Percentiles rank a stretch among this genome's conserved stretches.
Evolutionary conservation across 2,113 vertebrate genomes (phyloP).

Genomic region (Turdus rufiventris): DNA sequence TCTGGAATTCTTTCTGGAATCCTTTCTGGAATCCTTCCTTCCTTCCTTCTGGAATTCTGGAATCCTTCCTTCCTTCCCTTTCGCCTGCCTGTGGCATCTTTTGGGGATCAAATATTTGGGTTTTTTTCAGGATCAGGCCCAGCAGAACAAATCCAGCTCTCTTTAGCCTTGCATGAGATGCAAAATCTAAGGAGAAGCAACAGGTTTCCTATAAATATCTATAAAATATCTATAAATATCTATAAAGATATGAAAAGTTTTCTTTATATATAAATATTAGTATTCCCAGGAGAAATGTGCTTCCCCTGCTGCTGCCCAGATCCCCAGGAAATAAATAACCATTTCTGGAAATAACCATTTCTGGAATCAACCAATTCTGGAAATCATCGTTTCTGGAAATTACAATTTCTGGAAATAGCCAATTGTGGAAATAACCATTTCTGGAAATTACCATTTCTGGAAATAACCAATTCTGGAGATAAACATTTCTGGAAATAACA

Average conservation of each 20-base stretch:
- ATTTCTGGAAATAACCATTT: too few species aligned
- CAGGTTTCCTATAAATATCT: neutral
- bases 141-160: neutral
- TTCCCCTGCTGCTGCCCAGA: neutral
- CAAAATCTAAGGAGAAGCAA: neutral
- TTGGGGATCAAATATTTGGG: accelerated
- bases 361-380: too few species aligned
- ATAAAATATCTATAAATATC: neutral
- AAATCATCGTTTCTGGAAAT: too few species aligned
- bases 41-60: too few species aligned
- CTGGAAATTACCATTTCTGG: too few species aligned
- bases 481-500: too few species aligned
- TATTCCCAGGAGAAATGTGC: neutral
- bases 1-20: neutral
- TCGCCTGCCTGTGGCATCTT: neutral
- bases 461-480: too few species aligned
- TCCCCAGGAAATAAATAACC: neutral
- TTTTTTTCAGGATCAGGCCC: neutral
- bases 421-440: too few species aligned
- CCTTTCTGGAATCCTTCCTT: neutral
- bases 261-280: neutral
- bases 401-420: too few species aligned
- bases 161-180: neutral
- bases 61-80: neutral
- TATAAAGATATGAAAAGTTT: neutral